phyloP scores from a whole-genome alignment of 2,888 invertebrate species.

The Tridacna gigas region DNA sequence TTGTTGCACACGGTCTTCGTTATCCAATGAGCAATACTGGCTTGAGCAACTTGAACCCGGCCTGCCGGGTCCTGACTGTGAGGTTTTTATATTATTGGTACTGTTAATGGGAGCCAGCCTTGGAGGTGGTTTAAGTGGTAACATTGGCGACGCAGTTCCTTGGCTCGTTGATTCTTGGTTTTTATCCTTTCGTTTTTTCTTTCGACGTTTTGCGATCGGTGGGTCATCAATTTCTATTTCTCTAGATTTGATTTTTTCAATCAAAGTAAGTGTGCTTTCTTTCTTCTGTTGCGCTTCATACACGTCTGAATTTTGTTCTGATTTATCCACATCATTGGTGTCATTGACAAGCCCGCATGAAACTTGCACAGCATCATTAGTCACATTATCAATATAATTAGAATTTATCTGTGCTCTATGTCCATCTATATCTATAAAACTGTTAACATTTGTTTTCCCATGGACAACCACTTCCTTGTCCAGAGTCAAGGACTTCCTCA shows the following conservation, averaged over 20 bases:
- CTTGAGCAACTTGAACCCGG: conserved; percentile 61
- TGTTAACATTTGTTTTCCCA: background rate
- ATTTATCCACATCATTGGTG: background rate
- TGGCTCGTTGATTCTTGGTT: conserved; percentile 34
- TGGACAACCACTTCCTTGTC: background rate
- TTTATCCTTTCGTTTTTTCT: conserved; percentile 51
- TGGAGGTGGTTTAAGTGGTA: conserved; percentile 58
- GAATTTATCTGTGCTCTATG: too few species aligned
- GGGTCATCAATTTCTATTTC: conserved; percentile 20
- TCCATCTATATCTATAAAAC: background rate
- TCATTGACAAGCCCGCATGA: background rate
- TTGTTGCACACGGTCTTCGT: conserved; percentile 22
- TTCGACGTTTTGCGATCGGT: conserved; percentile 44
- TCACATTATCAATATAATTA: background rate
- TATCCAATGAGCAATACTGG: conserved; percentile 41
- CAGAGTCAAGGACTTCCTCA: background rate
- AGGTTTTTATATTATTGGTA: conserved; percentile 11
- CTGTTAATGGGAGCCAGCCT: conserved; percentile 56
- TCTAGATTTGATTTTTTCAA: background rate
- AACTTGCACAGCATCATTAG: background rate
- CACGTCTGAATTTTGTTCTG: background rate
- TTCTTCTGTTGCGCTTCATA: background rate
- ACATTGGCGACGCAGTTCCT: conserved; percentile 25
- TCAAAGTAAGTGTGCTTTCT: background rate
- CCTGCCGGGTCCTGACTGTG: conserved; percentile 20